Conservation (phyloP, 2,113 vertebrate genomes). For the Neopipo cinnamomea region DNA sequence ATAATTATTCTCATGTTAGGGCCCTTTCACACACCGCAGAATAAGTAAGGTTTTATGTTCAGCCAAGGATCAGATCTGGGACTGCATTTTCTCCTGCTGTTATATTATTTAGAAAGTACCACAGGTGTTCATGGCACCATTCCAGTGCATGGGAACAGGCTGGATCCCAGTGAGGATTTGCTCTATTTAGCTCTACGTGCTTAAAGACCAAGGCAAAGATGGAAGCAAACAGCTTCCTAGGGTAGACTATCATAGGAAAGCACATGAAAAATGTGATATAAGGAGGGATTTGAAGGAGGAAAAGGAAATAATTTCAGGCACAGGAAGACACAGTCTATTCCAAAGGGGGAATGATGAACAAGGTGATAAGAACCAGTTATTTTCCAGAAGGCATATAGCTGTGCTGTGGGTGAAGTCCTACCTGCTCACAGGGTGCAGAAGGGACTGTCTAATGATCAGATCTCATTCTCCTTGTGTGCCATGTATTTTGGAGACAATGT, state of each 20-base stretch:
- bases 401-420: not conserved
- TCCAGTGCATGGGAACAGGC: not conserved
- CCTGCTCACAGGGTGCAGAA: not conserved
- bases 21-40: not conserved
- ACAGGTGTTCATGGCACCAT: not conserved
- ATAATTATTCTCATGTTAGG: not conserved
- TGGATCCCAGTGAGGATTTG: constrained; percentile 15
- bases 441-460: not conserved
- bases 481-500: not conserved
- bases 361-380: not conserved
- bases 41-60: not conserved
- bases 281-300: not conserved
- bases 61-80: not conserved
- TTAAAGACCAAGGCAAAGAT: constrained; percentile 9
- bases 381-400: not conserved
- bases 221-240: constrained; percentile 7
- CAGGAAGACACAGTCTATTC: not conserved
- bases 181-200: not conserved
- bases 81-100: constrained; percentile 3
- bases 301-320: not conserved
- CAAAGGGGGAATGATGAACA: not conserved
- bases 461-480: not conserved
- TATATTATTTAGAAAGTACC: constrained; percentile 23
- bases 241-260: not conserved
- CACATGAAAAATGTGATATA: not conserved